Evolutionary conservation across 2,888 invertebrate species (phyloP).

Genomic region (Sepiola atlantica): DNA sequence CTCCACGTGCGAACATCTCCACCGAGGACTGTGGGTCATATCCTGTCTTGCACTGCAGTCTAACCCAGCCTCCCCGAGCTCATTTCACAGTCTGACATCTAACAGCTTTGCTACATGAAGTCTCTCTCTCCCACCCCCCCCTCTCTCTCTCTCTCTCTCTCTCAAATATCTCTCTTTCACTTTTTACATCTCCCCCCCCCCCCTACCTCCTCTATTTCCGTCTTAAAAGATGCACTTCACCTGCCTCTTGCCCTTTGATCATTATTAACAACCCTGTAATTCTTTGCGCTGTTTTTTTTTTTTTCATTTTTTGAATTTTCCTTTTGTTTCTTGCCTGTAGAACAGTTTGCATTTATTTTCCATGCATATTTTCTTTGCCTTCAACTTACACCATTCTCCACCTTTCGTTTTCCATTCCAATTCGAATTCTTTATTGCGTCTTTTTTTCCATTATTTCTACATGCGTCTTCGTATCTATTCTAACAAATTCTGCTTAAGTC

Average conservation of each 20-base stretch:
- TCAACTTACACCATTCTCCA: background rate
- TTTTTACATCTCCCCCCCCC: background rate
- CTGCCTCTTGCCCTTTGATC: background rate
- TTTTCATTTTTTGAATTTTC: background rate
- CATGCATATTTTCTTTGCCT: background rate
- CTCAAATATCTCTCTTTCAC: background rate
- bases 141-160: too few species aligned
- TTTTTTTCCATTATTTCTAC: too few species aligned
- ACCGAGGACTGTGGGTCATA: constrained; percentile 12
- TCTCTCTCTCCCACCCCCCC: too few species aligned
- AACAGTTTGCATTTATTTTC: background rate
- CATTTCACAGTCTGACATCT: background rate
- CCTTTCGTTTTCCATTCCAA: too few species aligned
- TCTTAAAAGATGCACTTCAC: background rate
- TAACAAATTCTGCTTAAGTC: too few species aligned
- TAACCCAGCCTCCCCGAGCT: background rate
- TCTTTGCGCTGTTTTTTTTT: background rate
- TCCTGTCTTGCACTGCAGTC: constrained; percentile 10
- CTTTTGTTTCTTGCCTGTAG: background rate
- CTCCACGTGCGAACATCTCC: constrained; percentile 8
- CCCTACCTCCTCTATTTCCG: background rate
- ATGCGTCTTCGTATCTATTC: too few species aligned
- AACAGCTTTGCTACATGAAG: background rate
- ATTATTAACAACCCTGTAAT: background rate
- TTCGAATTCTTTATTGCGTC: too few species aligned